Percentiles rank a stretch among this genome's conserved stretches.
Conservation (phyloP, 1,140 invertebrate species). For the Leguminivora glycinivorella region DNA sequence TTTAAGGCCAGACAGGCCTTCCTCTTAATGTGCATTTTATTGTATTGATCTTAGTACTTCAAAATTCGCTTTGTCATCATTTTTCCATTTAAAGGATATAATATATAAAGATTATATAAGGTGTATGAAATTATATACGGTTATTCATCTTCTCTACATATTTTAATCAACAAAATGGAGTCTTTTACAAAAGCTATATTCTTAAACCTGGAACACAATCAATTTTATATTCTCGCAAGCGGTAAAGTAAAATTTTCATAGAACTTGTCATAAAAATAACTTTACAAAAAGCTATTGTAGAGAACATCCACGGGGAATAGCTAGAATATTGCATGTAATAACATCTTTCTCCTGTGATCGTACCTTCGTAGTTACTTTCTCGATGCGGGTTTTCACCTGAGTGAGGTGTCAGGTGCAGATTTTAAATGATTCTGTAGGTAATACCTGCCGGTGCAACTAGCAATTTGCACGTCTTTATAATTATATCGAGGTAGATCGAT, state of each 20-base stretch:
- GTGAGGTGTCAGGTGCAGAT: background rate
- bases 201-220: background rate
- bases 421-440: background rate
- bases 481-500: background rate
- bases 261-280: background rate
- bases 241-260: background rate
- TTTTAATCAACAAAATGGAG: background rate
- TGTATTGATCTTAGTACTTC: no score
- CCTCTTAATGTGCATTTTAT: no score
- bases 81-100: no score
- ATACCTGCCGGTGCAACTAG: background rate
- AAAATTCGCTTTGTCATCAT: no score
- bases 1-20: no score
- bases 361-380: conserved; percentile 1
- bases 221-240: background rate
- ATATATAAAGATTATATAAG: no score
- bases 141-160: background rate
- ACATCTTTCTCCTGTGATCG: background rate
- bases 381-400: background rate
- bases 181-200: background rate
- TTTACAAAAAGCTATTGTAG: background rate
- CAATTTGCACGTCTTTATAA: no score
- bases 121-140: background rate
- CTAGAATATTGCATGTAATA: background rate
- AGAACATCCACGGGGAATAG: background rate